phyloP scores from a whole-genome alignment of 2,888 invertebrate genomes.

The Mimas tiliae region DNA sequence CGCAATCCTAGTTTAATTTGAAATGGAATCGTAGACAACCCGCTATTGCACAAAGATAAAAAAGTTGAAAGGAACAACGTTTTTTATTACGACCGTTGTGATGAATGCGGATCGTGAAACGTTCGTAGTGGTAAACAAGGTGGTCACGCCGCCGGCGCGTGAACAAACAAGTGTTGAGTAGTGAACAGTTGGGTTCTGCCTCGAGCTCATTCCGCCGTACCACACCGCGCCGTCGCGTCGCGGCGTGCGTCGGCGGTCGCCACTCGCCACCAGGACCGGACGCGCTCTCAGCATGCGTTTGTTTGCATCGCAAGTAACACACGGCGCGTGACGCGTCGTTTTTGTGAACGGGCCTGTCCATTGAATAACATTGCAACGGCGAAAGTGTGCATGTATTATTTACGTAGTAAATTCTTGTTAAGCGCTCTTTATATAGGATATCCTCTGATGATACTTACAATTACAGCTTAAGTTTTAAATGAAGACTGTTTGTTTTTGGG shows the following conservation, averaged over 20 bases:
- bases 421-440: background rate
- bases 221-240: slow-evolving; percentile 34
- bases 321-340: slow-evolving; percentile 23
- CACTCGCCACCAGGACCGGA: slow-evolving; percentile 28
- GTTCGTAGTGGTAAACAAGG: slow-evolving; percentile 75
- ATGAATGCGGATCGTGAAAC: slow-evolving; percentile 66
- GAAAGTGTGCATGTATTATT: slow-evolving; percentile 62
- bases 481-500: background rate
- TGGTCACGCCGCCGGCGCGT: slow-evolving; percentile 76
- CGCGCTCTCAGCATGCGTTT: slow-evolving; percentile 41
- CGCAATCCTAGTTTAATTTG: too few species aligned
- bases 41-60: slow-evolving; percentile 22
- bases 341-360: slow-evolving; percentile 42
- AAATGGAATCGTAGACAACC: background rate
- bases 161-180: slow-evolving; percentile 78
- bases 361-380: slow-evolving; percentile 53
- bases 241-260: slow-evolving; percentile 11
- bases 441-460: background rate
- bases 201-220: background rate
- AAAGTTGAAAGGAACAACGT: slow-evolving; percentile 26
- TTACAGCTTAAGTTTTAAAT: background rate
- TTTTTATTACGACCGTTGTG: slow-evolving; percentile 53
- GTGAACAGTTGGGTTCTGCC: slow-evolving; percentile 38
- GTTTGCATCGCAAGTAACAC: slow-evolving; percentile 43
- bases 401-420: slow-evolving; percentile 31